A percentile compares a stretch with the other conserved stretches of the same genome.
phyloP scores from a whole-genome alignment of 2,888 invertebrate species.

The Altica lythri region DNA sequence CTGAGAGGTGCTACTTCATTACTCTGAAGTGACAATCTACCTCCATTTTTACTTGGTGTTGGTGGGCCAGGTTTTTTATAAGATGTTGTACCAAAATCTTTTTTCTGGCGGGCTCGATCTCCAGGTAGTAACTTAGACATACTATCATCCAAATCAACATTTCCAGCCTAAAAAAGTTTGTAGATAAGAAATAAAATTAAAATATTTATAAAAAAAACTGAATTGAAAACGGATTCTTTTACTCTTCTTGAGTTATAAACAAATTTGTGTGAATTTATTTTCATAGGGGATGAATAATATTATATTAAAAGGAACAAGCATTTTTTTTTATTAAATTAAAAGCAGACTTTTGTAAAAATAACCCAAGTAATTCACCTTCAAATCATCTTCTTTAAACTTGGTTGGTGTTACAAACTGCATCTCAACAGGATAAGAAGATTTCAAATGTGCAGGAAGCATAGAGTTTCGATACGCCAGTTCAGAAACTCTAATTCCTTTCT shows the following conservation, averaged over 20 bases:
- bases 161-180: constrained; percentile 49
- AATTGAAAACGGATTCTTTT: too few species aligned
- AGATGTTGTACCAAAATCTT: constrained; percentile 71
- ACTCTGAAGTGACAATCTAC: constrained; percentile 68
- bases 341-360: too few species aligned
- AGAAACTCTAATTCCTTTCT: constrained; percentile 60
- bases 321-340: too few species aligned
- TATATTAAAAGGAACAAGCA: too few species aligned
- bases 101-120: constrained; percentile 54
- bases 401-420: constrained; percentile 67
- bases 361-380: constrained; percentile 70
- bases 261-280: too few species aligned
- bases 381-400: constrained; percentile 66
- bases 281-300: too few species aligned
- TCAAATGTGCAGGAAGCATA: constrained; percentile 80
- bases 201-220: too few species aligned
- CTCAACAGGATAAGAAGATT: constrained; percentile 84
- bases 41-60: constrained; percentile 82
- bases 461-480: constrained; percentile 82
- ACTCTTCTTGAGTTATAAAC: too few species aligned
- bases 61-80: constrained; percentile 87
- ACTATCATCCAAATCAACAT: constrained; percentile 54
- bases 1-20: constrained; percentile 65
- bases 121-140: constrained; percentile 55
- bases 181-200: too few species aligned